Conservation (phyloP, 2,888 invertebrate species). For the Caenorhabditis sp. region DNA sequence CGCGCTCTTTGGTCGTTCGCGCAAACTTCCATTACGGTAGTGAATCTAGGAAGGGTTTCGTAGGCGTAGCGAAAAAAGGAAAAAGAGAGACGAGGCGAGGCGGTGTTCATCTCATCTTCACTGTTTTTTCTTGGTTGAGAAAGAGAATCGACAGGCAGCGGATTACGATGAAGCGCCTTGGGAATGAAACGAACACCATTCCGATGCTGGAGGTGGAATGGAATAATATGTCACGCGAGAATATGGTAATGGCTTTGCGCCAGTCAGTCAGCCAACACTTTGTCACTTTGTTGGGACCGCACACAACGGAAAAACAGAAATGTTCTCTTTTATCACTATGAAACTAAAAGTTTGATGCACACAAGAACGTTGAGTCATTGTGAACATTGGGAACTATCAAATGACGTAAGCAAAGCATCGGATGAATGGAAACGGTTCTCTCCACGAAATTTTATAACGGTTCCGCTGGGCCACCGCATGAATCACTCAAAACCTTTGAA, state of each 20-base stretch:
- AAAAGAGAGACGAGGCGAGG: conserved; percentile 1
- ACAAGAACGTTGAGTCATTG: too few species aligned
- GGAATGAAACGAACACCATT: conserved; percentile 11
- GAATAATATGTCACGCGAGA: conserved; percentile 12
- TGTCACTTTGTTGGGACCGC: neutral
- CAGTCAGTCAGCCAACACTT: neutral
- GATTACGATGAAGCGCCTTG: conserved; percentile 10
- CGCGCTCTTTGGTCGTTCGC: neutral
- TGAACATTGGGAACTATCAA: too few species aligned
- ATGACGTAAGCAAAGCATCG: too few species aligned
- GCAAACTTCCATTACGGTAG: conserved; percentile 12
- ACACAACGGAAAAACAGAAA: too few species aligned
- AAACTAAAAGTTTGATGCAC: neutral
- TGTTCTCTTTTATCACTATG: neutral
- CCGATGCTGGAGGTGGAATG: too few species aligned
- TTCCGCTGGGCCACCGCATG: too few species aligned
- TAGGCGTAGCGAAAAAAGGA: too few species aligned
- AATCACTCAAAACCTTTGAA: too few species aligned
- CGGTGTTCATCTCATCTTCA: neutral
- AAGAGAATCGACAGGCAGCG: neutral
- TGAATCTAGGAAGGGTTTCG: conserved; percentile 2
- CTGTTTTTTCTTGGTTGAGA: conserved; percentile 12
- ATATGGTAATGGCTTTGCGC: conserved; percentile 9
- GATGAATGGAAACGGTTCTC: too few species aligned
- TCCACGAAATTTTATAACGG: too few species aligned